A percentile compares a stretch with the other conserved stretches of the same genome.
Conservation (phyloP, 2,113 vertebrate species). For the Motacilla alba region DNA sequence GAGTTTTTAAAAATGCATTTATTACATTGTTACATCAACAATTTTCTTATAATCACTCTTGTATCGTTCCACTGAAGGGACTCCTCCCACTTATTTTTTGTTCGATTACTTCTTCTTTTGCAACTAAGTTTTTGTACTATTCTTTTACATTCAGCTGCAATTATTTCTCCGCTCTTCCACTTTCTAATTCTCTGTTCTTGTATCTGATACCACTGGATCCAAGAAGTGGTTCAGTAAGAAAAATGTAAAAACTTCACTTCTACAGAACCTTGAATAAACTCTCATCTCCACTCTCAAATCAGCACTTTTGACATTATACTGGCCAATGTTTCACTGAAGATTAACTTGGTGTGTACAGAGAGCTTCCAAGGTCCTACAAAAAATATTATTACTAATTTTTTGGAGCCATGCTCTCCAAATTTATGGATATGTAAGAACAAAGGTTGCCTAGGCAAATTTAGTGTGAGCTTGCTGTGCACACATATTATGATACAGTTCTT, state of each 20-base stretch:
- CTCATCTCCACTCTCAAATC: background rate
- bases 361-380: background rate
- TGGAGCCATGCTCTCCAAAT: background rate
- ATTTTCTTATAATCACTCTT: background rate
- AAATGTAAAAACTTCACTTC: background rate
- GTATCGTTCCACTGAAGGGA: background rate
- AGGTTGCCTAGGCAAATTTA: slow-evolving; percentile 13
- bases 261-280: background rate
- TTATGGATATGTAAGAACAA: slow-evolving; percentile 12
- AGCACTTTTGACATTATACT: background rate
- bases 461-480: background rate
- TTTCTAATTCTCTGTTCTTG: background rate
- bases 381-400: background rate
- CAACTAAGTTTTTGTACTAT: background rate
- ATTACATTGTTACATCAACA: background rate
- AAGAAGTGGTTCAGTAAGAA: background rate
- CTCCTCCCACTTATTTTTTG: background rate
- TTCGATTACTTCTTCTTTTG: background rate
- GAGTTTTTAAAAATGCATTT: background rate
- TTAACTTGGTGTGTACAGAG: background rate
- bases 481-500: slow-evolving; percentile 21
- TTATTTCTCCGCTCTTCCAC: background rate
- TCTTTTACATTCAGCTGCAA: background rate
- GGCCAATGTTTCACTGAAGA: background rate
- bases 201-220: background rate